Evolutionary conservation across 2,797 vertebrate genomes (phyloP).

Genomic region (Anguilla megastoma): DNA sequence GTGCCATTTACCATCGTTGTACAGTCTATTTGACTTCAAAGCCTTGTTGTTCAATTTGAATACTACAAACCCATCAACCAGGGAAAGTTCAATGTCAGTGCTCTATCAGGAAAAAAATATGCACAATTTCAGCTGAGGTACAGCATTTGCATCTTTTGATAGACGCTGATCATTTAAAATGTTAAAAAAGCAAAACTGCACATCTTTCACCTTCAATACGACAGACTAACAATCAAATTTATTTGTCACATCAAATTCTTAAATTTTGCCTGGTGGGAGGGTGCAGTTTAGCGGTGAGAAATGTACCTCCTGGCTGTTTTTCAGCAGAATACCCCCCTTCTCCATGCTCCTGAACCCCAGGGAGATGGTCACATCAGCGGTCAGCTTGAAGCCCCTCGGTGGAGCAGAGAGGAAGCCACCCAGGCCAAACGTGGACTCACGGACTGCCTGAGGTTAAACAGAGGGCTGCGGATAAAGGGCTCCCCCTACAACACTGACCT

Average conservation of each 20-base stretch:
- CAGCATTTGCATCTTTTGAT: not conserved
- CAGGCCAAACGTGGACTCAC: constrained; percentile 39
- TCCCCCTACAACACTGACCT: not conserved
- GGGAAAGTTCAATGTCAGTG: constrained; percentile 50
- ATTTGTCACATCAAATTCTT: not conserved
- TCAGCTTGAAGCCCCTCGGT: constrained; percentile 3
- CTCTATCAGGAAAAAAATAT: constrained; percentile 27
- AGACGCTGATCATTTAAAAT: not conserved
- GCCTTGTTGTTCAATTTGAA: constrained; percentile 48
- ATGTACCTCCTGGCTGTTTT: constrained; percentile 53
- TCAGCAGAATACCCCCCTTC: constrained; percentile 45
- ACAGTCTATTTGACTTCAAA: constrained; percentile 54
- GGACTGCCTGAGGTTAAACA: constrained; percentile 50
- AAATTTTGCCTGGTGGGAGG: not conserved
- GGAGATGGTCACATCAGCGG: constrained; percentile 46
- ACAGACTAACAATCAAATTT: not conserved
- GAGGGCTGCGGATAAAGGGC: not conserved
- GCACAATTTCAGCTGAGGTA: not conserved
- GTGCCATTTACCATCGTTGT: constrained; percentile 64
- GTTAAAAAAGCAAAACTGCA: not conserved
- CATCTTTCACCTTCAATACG: not conserved
- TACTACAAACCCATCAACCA: constrained; percentile 54
- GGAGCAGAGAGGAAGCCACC: constrained; percentile 44
- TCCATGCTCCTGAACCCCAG: constrained; percentile 57
- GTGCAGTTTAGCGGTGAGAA: not conserved